Base-by-base conservation (phyloP, 2,797 vertebrate genomes). In the Eulemur coronatus region DNA sequence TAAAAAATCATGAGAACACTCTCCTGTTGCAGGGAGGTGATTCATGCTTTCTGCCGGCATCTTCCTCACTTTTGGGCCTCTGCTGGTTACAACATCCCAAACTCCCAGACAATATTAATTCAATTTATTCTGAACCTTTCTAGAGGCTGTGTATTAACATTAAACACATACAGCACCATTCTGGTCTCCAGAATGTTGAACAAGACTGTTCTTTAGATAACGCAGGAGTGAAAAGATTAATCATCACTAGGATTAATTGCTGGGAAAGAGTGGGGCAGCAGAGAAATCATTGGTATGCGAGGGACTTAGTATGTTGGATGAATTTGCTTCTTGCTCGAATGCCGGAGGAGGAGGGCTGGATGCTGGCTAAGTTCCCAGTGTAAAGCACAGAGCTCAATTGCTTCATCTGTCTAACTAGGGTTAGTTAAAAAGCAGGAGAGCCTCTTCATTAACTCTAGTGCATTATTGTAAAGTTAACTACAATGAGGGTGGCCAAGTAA, bases 71-170 rank as follows among this genome's bases (percentile, higher is more conserved):
- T 55, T 26, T 0, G 46, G 87, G 91, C 84, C 84, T 95, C 82
- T 94, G 76, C 50, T 69, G 94, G 79, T 96, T 88, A 72, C n/a
- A 96, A n/a, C 70, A 82, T 22, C 95, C 91, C 97, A 92, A 97
- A 97, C 90, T 94, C 72, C 63, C 73, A 89, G 92, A 94, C n/a
- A 84, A 26, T 43, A 95, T 80, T 94, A 97, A 94, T 35, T 88
- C 3, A 41, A 57, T 92, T 94, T 97, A 96, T 88, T 97, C 86
- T 91, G n/a, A 79, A 50, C 88, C 78, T 94, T 94, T 94, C 94
- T 81, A 96, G 89, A 0, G 22, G 61, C 57, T 96, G 55, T n/a
- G 43, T 79, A 89, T 79, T 88, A 96, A 96, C 73, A 72, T 85
- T 73, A 91, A 96, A 98, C 65, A 95, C 43, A 80, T 14, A 86